Conservation (phyloP, 2,888 invertebrate genomes). For the Eledona agricola region DNA sequence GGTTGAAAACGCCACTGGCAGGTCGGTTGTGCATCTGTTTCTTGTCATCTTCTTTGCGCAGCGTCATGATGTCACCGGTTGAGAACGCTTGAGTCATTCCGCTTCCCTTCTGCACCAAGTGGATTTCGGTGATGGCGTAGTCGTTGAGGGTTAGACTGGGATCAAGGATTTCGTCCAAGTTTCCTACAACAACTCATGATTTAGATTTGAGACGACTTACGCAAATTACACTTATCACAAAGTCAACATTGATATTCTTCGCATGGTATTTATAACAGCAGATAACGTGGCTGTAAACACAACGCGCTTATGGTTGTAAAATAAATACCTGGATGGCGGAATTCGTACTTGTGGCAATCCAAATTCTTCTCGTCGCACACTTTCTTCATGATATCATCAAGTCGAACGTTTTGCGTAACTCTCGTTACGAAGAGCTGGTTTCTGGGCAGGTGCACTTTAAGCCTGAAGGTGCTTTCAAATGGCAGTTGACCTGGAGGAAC, state of each 20-base stretch:
- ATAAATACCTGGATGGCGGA: constrained; percentile 75
- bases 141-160: constrained; percentile 69
- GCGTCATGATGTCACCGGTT: constrained; percentile 66
- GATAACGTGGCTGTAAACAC: too few species aligned
- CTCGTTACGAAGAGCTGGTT: constrained; percentile 82
- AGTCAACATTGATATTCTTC: constrained; percentile 27
- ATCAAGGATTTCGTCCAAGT: constrained; percentile 69
- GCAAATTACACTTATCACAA: constrained; percentile 17
- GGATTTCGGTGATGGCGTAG: constrained; percentile 73
- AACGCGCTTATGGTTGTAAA: neutral
- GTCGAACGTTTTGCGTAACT: constrained; percentile 73
- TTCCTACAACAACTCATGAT: constrained; percentile 62
- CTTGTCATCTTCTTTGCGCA: constrained; percentile 68
- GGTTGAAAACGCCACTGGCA: constrained; percentile 65
- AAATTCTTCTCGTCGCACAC: constrained; percentile 81
- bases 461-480: constrained; percentile 70
- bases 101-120: constrained; percentile 67
- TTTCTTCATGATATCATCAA: constrained; percentile 74
- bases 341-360: constrained; percentile 76
- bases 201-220: neutral
- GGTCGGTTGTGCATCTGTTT: constrained; percentile 64
- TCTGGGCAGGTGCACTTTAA: constrained; percentile 77
- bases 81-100: constrained; percentile 63
- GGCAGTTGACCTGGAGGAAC: constrained; percentile 63
- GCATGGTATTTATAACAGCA: constrained; percentile 24